These are phyloP conservation scores for Ochropleura leucogaster DNA, from an alignment of 2,888 invertebrate genomes.

Conservation along the genomic window DNA sequence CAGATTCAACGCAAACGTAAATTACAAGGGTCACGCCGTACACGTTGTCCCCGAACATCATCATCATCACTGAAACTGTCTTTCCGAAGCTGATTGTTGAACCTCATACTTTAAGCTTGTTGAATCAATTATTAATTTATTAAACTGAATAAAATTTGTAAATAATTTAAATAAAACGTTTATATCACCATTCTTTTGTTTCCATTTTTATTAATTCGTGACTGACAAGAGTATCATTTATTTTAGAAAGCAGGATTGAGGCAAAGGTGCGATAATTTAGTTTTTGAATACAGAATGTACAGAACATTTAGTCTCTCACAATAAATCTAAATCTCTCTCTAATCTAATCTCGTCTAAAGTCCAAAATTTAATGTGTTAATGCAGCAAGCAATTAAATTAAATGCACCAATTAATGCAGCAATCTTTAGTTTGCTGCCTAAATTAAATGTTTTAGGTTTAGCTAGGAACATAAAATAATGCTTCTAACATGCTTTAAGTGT, in stretches of 20 bases:
- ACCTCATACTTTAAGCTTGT: conserved; percentile 9
- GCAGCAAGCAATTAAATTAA: too few species aligned
- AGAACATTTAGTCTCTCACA: too few species aligned
- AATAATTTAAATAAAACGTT: conserved; percentile 31
- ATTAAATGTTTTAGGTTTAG: too few species aligned
- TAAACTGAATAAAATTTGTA: neutral
- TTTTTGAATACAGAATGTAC: too few species aligned
- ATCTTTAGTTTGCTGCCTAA: too few species aligned
- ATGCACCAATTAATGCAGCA: too few species aligned
- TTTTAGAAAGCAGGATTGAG: neutral
- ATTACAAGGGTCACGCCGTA: conserved; percentile 60
- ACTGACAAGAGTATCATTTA: neutral
- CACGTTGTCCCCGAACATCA: conserved; percentile 66
- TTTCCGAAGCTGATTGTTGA: neutral
- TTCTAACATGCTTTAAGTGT: neutral
- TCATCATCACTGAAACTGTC: conserved; percentile 48
- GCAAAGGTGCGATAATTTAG: neutral
- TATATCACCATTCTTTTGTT: neutral
- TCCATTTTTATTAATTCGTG: neutral
- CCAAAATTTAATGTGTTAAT: too few species aligned
- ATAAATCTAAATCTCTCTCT: too few species aligned
- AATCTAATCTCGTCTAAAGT: too few species aligned
- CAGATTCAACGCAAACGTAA: conserved; percentile 59
- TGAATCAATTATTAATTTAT: neutral
- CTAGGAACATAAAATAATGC: neutral